phyloP scores from a whole-genome alignment of 1,140 invertebrate genomes.

The Harlomillsia oculata region DNA sequence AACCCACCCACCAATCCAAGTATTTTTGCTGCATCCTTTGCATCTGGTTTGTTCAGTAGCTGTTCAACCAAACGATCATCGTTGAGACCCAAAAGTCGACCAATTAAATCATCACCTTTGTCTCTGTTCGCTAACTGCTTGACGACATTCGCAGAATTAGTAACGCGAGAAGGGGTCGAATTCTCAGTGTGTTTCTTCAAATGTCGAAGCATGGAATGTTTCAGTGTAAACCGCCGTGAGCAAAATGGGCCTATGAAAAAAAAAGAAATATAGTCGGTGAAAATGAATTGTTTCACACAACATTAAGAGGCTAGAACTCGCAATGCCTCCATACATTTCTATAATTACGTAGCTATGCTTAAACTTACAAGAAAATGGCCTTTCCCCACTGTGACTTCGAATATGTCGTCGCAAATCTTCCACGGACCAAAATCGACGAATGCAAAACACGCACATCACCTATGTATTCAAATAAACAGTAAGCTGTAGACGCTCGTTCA shows the following conservation, averaged over 20 bases:
- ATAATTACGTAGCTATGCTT: conserved; percentile 48
- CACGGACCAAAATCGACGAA: conserved; percentile 84
- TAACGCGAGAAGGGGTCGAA: conserved; percentile 11
- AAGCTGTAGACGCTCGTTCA: not conserved
- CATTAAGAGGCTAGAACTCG: too few relatives aligned
- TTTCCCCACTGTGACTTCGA: conserved; percentile 74
- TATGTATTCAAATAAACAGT: conserved; percentile 39
- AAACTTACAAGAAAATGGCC: conserved; percentile 68
- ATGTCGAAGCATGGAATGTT: conserved; percentile 85
- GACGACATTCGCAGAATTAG: not conserved
- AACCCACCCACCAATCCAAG: conserved; percentile 53
- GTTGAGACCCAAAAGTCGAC: conserved; percentile 75
- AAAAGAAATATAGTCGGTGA: conserved; percentile 36
- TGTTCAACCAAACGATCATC: conserved; percentile 78
- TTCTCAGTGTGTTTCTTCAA: conserved; percentile 61
- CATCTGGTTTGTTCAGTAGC: conserved; percentile 60
- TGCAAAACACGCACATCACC: conserved; percentile 83
- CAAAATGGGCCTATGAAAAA: too few relatives aligned
- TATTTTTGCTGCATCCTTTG: conserved; percentile 77
- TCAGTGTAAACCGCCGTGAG: conserved; percentile 71
- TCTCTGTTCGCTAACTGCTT: conserved; percentile 41
- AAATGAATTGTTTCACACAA: conserved; percentile 12
- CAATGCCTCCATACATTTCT: not conserved
- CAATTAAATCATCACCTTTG: conserved; percentile 63
- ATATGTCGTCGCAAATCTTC: conserved; percentile 86